phyloP scores from a whole-genome alignment of 1,140 invertebrate genomes.

The Cyclina sinensis region DNA sequence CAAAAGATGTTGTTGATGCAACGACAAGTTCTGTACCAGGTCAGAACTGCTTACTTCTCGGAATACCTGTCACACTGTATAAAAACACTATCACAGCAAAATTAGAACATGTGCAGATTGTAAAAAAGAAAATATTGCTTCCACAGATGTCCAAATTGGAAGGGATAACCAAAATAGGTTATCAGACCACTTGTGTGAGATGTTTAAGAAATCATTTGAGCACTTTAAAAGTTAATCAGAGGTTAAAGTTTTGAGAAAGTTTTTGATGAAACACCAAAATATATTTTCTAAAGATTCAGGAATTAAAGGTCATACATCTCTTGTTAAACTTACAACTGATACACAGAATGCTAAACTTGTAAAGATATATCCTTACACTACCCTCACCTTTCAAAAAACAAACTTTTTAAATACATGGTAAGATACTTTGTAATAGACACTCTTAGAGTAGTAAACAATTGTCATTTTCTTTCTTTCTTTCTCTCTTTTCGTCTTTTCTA shows the following conservation, averaged over 20 bases:
- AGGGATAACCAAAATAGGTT: too few relatives aligned
- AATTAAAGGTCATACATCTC: conserved; percentile 50
- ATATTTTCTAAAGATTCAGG: conserved; percentile 52
- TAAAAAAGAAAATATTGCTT: not conserved
- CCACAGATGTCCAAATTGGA: too few relatives aligned
- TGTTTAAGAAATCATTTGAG: not conserved
- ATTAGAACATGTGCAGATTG: not conserved
- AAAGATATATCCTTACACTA: conserved; percentile 30
- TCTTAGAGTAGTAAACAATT: too few relatives aligned
- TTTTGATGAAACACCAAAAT: conserved; percentile 47
- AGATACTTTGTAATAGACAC: too few relatives aligned
- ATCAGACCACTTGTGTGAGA: not conserved
- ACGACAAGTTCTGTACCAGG: not conserved
- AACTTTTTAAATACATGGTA: conserved; percentile 26
- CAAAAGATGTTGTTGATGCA: conserved; percentile 27
- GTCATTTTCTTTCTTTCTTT: too few relatives aligned
- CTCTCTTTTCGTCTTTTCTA: too few relatives aligned
- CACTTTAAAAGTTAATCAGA: not conserved
- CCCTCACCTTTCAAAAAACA: conserved; percentile 37
- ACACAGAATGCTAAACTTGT: conserved; percentile 60
- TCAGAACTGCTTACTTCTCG: not conserved
- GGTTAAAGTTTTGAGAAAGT: not conserved
- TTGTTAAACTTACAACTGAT: conserved; percentile 62
- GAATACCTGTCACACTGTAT: not conserved
- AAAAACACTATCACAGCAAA: not conserved